Evolutionary conservation across 2,113 vertebrate species (phyloP).

Genomic region (Brienomyrus longianalis): DNA sequence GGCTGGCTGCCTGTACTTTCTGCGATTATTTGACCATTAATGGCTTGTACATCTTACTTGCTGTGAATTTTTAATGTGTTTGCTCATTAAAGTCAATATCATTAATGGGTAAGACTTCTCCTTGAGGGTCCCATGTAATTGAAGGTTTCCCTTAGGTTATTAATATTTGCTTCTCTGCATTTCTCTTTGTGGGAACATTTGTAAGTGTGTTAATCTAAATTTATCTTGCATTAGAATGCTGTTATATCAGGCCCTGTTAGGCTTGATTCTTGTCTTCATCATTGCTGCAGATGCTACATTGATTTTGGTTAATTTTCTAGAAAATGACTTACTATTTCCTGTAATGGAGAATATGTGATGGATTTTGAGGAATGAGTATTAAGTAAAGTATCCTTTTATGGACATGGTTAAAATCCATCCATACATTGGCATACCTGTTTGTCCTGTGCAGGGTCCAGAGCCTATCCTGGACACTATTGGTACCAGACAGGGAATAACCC

Average conservation of each 20-base stretch:
- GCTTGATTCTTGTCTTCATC: not conserved
- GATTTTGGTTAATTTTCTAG: not conserved
- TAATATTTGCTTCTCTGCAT: not conserved
- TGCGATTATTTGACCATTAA: not conserved
- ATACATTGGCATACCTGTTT: not conserved
- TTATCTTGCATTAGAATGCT: not conserved
- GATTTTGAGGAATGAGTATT: not conserved
- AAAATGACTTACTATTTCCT: not conserved
- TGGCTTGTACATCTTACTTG: not conserved
- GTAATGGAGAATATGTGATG: not conserved
- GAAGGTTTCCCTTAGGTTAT: not conserved
- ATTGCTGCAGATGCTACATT: not conserved
- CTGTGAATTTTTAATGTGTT: not conserved
- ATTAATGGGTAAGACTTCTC: not conserved
- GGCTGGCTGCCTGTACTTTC: not conserved
- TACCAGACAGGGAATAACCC: not conserved
- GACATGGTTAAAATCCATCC: not conserved
- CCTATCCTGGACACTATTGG: not conserved
- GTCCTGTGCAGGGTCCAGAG: not conserved
- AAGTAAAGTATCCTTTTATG: not conserved
- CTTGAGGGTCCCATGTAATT: not conserved
- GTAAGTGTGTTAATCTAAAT: not conserved
- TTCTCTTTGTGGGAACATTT: not conserved
- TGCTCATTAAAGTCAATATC: not conserved
- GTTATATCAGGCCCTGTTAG: not conserved